phyloP scores from a whole-genome alignment of 1,140 invertebrate genomes.

The Ditylenchus dipsaci region DNA sequence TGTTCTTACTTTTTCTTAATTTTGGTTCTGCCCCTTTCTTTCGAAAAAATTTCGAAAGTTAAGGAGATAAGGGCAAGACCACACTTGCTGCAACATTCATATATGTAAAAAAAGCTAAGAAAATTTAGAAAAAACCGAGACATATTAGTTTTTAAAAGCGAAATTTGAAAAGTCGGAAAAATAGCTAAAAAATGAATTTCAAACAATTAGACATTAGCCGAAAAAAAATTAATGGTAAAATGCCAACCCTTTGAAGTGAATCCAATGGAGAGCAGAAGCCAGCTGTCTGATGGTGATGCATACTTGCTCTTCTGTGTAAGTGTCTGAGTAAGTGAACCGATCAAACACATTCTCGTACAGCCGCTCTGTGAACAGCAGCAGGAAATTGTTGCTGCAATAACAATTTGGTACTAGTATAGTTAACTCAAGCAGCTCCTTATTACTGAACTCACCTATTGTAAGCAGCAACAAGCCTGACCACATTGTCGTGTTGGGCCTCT shows the following conservation, averaged over 20 bases:
- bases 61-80: no score
- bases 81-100: no score
- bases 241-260: constrained; percentile 53
- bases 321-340: constrained; percentile 48
- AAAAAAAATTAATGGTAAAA: no score
- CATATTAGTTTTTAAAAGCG: background rate
- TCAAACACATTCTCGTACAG: constrained; percentile 57
- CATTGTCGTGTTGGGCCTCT: constrained; percentile 53
- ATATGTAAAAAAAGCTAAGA: no score
- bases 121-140: no score
- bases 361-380: constrained; percentile 52
- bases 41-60: no score
- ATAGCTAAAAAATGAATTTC: no score
- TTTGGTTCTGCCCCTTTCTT: no score
- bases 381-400: constrained; percentile 38
- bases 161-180: background rate
- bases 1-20: no score
- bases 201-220: no score
- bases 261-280: constrained; percentile 51
- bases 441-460: constrained; percentile 28
- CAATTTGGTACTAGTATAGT: background rate
- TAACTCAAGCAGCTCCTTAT: no score
- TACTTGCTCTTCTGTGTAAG: constrained; percentile 57
- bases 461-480: constrained; percentile 50
- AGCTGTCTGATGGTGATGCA: constrained; percentile 54